A percentile compares a stretch with the other conserved stretches of the same genome.
Conservation (phyloP, 2,797 vertebrate species). For the Danio aesculapii region DNA sequence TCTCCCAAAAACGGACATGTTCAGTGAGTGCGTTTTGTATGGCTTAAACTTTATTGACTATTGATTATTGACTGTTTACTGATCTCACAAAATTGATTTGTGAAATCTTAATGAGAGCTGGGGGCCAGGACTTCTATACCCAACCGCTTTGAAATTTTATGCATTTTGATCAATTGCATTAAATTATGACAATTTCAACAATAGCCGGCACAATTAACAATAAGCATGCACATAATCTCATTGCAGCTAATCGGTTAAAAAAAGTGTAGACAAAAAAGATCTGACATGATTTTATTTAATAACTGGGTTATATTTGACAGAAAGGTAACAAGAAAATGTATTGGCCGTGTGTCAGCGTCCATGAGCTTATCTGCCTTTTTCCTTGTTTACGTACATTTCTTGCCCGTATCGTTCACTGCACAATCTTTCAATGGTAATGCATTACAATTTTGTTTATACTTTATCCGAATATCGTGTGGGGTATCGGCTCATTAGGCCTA, state of each 20-base stretch:
- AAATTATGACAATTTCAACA: constrained; percentile 4
- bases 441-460: neutral
- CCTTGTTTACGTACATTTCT: neutral
- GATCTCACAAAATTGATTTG: constrained; percentile 42
- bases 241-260: neutral
- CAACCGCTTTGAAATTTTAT: constrained; percentile 10
- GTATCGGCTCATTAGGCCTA: neutral
- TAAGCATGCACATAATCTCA: neutral
- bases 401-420: neutral
- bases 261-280: neutral
- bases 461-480: neutral
- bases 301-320: neutral
- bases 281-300: neutral
- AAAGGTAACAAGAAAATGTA: neutral
- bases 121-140: neutral
- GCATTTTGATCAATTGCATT: neutral
- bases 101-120: constrained; percentile 30
- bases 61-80: constrained; percentile 41
- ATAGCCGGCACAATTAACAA: neutral
- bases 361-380: neutral
- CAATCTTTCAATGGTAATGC: neutral
- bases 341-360: neutral
- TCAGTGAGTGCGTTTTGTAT: neutral
- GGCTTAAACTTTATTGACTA: neutral
- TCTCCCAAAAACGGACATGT: neutral